Evolutionary conservation across 2,113 vertebrate species (phyloP).

Genomic region (Sisor rabdophorus): DNA sequence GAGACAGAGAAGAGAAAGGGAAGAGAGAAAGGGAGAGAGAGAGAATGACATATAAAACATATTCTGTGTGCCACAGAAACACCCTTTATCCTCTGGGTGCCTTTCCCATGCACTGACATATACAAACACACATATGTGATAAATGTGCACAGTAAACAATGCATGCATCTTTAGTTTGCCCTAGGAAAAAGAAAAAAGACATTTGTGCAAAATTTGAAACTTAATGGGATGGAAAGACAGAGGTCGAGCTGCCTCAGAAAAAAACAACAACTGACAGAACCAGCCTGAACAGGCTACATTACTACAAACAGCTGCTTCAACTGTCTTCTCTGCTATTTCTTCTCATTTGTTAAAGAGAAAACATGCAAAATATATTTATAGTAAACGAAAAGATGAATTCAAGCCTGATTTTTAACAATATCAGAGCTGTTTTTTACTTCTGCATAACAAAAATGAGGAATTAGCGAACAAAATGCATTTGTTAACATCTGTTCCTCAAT

Average conservation of each 20-base stretch:
- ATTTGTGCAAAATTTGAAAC: constrained; percentile 51
- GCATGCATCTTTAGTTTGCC: constrained; percentile 59
- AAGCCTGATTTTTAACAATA: constrained; percentile 51
- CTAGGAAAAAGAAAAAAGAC: constrained; percentile 45
- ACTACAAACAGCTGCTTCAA: constrained; percentile 53
- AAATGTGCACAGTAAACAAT: constrained; percentile 55
- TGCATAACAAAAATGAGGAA: constrained; percentile 31
- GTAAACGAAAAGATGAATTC: constrained; percentile 39
- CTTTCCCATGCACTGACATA: constrained; percentile 9
- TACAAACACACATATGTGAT: constrained; percentile 38
- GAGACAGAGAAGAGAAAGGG: neutral
- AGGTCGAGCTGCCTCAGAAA: constrained; percentile 57
- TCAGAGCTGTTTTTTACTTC: constrained; percentile 38
- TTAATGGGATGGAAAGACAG: constrained; percentile 65
- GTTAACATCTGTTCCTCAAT: constrained; percentile 29
- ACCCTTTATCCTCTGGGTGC: neutral
- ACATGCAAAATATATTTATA: constrained; percentile 44
- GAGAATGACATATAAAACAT: constrained; percentile 28
- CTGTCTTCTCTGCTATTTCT: constrained; percentile 3
- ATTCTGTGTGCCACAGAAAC: constrained; percentile 10
- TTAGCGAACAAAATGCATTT: constrained; percentile 26
- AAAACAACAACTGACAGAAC: constrained; percentile 57
- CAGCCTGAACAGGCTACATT: constrained; percentile 57
- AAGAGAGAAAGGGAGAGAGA: neutral
- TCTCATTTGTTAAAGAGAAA: constrained; percentile 34